Percentiles rank a stretch among this genome's conserved stretches.
Conservation (phyloP, 2,113 vertebrate species). For the Octodon degus region DNA sequence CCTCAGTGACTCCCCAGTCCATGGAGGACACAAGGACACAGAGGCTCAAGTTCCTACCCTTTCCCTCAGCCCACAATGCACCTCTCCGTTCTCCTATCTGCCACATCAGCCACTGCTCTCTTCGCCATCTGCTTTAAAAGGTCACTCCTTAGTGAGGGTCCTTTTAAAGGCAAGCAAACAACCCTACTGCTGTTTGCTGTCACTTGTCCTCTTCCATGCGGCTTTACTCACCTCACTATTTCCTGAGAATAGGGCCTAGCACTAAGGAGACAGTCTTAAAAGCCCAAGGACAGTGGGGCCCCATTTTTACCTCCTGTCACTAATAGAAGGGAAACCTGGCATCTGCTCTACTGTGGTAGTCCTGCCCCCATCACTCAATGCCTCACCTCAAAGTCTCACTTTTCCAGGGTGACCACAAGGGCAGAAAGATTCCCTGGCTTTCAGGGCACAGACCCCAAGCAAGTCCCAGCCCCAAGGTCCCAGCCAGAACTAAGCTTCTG, state of each 20-base stretch:
- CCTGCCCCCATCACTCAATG: neutral
- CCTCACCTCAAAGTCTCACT: slow-evolving; percentile 11
- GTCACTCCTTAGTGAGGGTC: neutral
- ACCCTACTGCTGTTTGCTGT: neutral
- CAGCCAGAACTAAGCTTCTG: neutral
- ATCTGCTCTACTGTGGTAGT: neutral
- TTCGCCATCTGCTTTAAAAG: neutral
- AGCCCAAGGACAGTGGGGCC: neutral
- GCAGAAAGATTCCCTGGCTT: slow-evolving; percentile 35
- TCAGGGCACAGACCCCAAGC: neutral
- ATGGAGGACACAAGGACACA: neutral
- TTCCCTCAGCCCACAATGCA: neutral
- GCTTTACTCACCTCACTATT: neutral
- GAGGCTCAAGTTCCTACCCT: neutral
- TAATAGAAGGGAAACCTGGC: neutral
- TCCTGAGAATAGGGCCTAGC: neutral
- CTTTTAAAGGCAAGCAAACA: no score
- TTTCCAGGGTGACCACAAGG: slow-evolving; percentile 31
- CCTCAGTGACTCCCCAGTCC: neutral
- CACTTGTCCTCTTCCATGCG: neutral
- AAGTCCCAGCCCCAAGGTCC: neutral
- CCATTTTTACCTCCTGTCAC: neutral
- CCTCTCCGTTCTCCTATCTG: neutral
- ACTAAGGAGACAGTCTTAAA: neutral
- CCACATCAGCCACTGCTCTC: neutral